Evolutionary conservation across 2,113 vertebrate species (phyloP), one percentile per base, ranked within the genome.

Genomic region (Dermatemys mawii): DNA sequence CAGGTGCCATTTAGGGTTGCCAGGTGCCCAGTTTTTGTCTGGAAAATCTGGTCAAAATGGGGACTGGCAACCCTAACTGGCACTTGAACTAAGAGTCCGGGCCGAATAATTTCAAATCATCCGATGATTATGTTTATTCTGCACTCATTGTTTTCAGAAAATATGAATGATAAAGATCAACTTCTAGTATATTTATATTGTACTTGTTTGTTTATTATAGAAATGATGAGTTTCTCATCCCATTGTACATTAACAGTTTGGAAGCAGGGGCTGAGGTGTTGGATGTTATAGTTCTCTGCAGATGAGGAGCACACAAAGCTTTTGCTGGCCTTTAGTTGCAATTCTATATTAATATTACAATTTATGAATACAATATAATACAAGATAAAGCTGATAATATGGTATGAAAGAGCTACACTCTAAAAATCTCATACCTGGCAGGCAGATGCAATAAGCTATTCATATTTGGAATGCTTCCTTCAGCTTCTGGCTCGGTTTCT

Each of bases 121-220:
- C 90, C 94, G 95, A 98, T 97, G 97, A 97, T 96, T 97, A 93
- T 96, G 95, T 92, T 97, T 97, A 96, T 96, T 97, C 90, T 95
- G 90, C 84, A 84, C 83, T 84, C 82, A 54, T 87, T 81, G 44
- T 76, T 94, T 96, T 86, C 73, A 90, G 88, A 86, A 94, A 90
- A 94, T 35, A 51, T 0, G 2, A 89, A 95, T 96, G 95, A 96
- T 86, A 96, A 87, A 91, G 93, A 98, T 81, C 73, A 78, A 38
- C 96, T 93, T 88, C 73, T 90, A 57, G 38, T 88, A 96, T 92
- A 60, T 81, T 89, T 96, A 90, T 93, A 92, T 96, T 67, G 95
- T 96, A 86, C 91, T 97, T 96, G 86, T 92, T 95, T 92, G 88
- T 90, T 96, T 97, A 93, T 84, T 41, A 83, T 93, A 76, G 53